Evolutionary conservation across 2,113 vertebrate species (phyloP).

Genomic region (Poicephalus gulielmi): DNA sequence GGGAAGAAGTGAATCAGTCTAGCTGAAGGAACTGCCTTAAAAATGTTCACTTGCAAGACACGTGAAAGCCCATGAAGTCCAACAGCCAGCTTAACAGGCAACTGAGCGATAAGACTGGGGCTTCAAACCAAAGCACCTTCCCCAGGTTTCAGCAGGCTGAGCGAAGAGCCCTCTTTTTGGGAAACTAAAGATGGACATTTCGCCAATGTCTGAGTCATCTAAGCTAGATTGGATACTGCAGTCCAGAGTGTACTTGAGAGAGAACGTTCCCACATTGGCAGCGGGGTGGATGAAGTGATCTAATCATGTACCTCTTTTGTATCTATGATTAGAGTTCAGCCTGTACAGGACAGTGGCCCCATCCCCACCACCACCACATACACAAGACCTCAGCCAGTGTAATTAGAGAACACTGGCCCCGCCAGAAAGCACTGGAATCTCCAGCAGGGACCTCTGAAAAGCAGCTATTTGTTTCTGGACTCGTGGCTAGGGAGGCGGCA

Average conservation of each 20-base stretch:
- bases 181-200: background rate
- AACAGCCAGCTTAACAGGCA: background rate
- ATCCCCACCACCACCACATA: background rate
- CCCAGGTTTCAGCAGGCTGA: background rate
- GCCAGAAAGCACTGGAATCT: background rate
- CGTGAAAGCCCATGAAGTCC: rapidly evolving
- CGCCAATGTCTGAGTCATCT: constrained; percentile 41
- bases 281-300: background rate
- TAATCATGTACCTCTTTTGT: background rate
- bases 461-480: background rate
- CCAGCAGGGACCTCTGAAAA: background rate
- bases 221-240: background rate
- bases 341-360: background rate
- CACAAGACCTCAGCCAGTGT: background rate
- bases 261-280: constrained; percentile 10
- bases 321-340: background rate
- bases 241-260: background rate
- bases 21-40: background rate
- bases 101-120: background rate
- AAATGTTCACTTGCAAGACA: background rate
- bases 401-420: background rate
- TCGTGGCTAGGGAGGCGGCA: background rate
- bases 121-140: background rate
- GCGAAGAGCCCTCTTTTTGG: background rate
- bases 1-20: background rate